A percentile compares a stretch with the other conserved stretches of the same genome.
phyloP scores from a whole-genome alignment of 2,888 invertebrate species.

The Tachina grossa region DNA sequence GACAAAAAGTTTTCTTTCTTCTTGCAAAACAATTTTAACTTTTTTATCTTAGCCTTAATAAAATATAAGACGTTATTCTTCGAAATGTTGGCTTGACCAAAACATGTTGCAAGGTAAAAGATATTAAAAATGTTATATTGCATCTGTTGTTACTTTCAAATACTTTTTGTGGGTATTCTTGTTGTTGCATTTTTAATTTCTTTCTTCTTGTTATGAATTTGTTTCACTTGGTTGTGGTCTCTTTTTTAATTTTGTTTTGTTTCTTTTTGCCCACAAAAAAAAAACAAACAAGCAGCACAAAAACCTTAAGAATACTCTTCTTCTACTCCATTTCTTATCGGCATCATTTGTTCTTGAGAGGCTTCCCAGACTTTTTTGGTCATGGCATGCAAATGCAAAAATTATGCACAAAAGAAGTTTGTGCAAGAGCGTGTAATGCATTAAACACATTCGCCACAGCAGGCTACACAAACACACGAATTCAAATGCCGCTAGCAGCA shows the following conservation, averaged over 20 bases:
- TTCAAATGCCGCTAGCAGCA: too few relatives aligned
- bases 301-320: constrained; percentile 13
- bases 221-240: constrained; percentile 37
- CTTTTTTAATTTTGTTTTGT: background rate
- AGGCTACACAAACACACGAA: too few relatives aligned
- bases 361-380: constrained; percentile 33
- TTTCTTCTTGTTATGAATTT: constrained; percentile 42
- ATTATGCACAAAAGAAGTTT: background rate
- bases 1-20: background rate
- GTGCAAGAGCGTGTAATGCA: background rate
- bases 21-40: background rate
- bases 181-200: constrained; percentile 61
- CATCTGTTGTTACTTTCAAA: constrained; percentile 49
- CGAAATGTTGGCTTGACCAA: background rate
- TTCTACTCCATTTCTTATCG: constrained; percentile 36
- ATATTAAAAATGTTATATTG: constrained; percentile 21
- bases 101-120: constrained; percentile 42
- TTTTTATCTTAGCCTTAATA: background rate
- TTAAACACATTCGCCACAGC: too few relatives aligned
- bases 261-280: constrained; percentile 2
- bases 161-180: background rate
- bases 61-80: background rate
- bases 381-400: constrained; percentile 54
- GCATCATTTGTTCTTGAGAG: constrained; percentile 45
- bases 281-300: background rate